Evolutionary conservation across 2,113 vertebrate species (phyloP).

Genomic region (Neolamprologus cancellatus): DNA sequence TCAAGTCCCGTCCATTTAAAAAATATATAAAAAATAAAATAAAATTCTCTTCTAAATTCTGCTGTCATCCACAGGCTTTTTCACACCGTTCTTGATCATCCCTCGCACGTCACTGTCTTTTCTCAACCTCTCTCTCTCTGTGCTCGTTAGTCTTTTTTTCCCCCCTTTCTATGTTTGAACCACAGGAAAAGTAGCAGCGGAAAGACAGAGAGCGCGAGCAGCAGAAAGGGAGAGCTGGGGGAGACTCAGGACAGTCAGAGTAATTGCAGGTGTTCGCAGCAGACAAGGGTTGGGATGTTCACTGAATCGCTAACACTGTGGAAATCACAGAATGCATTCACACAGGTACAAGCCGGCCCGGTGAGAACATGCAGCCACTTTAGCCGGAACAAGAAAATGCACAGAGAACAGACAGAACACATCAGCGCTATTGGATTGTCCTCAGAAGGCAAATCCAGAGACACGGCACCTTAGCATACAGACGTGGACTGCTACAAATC

Average conservation of each 20-base stretch:
- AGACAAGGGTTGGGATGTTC: conserved; percentile 53
- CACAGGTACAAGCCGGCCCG: conserved; percentile 11
- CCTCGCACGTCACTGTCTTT: background rate
- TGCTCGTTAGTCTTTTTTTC: background rate
- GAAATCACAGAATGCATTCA: conserved; percentile 36
- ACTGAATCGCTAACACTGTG: conserved; percentile 48
- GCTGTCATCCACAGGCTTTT: background rate
- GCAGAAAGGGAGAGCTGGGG: background rate
- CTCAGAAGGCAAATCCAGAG: conserved; percentile 12
- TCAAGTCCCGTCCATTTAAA: background rate
- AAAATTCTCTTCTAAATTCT: background rate
- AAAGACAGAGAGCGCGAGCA: background rate
- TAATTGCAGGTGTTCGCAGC: conserved; percentile 52
- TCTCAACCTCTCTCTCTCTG: background rate
- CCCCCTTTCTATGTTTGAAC: background rate
- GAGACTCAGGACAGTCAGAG: conserved; percentile 37
- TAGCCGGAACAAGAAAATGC: conserved; percentile 8
- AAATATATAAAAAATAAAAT: background rate
- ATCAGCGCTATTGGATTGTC: conserved; percentile 5
- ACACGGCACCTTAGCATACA: background rate
- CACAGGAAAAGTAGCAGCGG: conserved; percentile 9
- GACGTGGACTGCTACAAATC: conserved; percentile 26
- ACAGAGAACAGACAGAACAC: background rate
- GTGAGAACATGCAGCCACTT: conserved; percentile 27
- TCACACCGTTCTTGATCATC: background rate